Percentiles rank a stretch among this genome's conserved stretches.
Conservation (phyloP, 2,888 invertebrate species). For the Scaptomyza polygonia region DNA sequence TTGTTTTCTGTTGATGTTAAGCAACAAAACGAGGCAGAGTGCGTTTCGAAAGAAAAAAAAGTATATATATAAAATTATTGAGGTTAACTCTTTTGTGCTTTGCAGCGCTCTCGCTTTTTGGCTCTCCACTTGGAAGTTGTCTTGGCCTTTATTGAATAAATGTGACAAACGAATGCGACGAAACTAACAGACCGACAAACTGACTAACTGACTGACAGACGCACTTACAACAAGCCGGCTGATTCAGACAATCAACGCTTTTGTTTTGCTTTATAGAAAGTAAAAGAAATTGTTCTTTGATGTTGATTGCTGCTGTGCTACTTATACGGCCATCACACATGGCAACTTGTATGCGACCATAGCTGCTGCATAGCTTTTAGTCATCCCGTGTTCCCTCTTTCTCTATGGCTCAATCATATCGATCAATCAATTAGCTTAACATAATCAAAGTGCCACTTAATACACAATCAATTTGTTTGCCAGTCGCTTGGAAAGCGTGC, state of each 20-base stretch:
- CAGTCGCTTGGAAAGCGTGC: conserved; percentile 66
- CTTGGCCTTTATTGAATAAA: conserved; percentile 78
- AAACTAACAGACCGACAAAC: conserved; percentile 53
- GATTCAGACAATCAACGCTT: conserved; percentile 36
- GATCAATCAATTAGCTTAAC: conserved; percentile 68
- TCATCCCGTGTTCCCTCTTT: conserved; percentile 13
- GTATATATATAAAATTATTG: conserved; percentile 35
- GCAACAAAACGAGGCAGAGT: conserved; percentile 69
- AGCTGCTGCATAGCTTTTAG: conserved; percentile 9
- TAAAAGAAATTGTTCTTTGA: conserved; percentile 76
- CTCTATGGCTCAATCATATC: conserved; percentile 35
- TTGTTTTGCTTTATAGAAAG: conserved; percentile 73
- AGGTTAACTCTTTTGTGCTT: conserved; percentile 69
- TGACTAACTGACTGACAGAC: conserved; percentile 35
- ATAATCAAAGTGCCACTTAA: conserved; percentile 50
- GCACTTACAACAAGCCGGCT: conserved; percentile 25
- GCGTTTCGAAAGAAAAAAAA: conserved; percentile 60
- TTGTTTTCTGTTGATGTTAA: conserved; percentile 56
- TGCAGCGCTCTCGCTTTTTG: conserved; percentile 71
- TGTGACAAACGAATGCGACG: conserved; percentile 70
- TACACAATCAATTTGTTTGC: conserved; percentile 48
- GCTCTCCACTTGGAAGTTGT: conserved; percentile 55
- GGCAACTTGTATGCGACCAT: conserved; percentile 27
- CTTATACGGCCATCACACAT: conserved; percentile 33
- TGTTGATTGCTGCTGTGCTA: conserved; percentile 63